A percentile compares a stretch with the other conserved stretches of the same genome.
phyloP scores from a whole-genome alignment of 2,888 invertebrate species.

The Maniola hyperantus region DNA sequence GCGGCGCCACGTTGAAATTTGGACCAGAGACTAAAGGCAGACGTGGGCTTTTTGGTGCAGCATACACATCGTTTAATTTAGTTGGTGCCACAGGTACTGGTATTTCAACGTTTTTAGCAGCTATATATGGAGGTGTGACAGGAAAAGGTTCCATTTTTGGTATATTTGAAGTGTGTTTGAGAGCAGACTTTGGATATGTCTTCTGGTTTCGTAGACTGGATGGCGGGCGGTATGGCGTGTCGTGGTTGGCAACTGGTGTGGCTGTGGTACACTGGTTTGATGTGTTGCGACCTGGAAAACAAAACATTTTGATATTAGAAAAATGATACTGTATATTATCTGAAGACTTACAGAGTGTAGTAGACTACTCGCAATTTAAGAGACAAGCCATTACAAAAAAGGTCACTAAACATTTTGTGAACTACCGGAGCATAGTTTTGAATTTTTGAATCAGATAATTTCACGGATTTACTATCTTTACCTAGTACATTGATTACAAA shows the following conservation, averaged over 20 bases:
- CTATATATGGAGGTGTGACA: slow-evolving; percentile 63
- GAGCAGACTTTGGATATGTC: slow-evolving; percentile 75
- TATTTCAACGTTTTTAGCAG: slow-evolving; percentile 60
- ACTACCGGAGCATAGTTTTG: not conserved
- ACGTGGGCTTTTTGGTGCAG: slow-evolving; percentile 70
- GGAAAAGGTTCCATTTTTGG: slow-evolving; percentile 80
- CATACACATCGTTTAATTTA: slow-evolving; percentile 75
- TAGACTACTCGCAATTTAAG: not conserved
- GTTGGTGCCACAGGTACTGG: slow-evolving; percentile 73
- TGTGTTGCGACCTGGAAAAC: slow-evolving; percentile 74
- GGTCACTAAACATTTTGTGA: not conserved
- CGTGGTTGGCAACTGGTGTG: slow-evolving; percentile 72
- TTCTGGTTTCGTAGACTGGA: slow-evolving; percentile 74
- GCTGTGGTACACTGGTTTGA: slow-evolving; percentile 73
- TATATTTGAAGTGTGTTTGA: slow-evolving; percentile 64
- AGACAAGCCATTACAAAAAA: not conserved
- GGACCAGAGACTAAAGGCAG: slow-evolving; percentile 73
- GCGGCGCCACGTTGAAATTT: slow-evolving; percentile 92
- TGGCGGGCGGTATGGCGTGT: slow-evolving; percentile 78
- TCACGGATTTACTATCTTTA: too few relatives aligned
- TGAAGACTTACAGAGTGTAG: not conserved
- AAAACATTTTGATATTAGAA: not conserved
- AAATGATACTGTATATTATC: not conserved
- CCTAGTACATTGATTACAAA: too few relatives aligned
- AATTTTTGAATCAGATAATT: too few relatives aligned